Base-by-base conservation (phyloP, 2,888 invertebrate species). In the Tuberolachnus salignus region DNA sequence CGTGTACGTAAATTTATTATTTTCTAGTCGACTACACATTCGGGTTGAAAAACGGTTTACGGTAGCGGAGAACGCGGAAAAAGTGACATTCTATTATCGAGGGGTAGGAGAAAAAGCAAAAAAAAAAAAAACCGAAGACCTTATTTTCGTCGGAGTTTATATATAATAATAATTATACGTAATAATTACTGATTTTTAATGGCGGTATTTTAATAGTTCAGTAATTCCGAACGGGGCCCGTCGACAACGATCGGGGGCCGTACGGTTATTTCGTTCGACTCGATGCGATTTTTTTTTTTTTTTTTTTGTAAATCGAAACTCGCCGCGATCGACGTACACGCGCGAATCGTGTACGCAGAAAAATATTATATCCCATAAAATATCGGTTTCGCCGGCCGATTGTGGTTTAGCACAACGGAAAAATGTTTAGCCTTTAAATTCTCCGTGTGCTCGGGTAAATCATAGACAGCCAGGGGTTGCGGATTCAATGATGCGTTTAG, bases 401-500 rank as follows among this genome's bases (percentile, higher is more conserved):
- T 59, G 23, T 23, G n/a, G n/a, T n/a, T 44, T 23, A 34, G 59
- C 46, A 57, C 46, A 34, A 44, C 19, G 46, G 71, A 23, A 44
- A 67, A 34, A 70, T 19, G 55, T 70, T 70, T 21, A 21, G 57
- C 59, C 21, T 55, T 59, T 72, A 61, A 72, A 49, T 72, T 72
- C 46, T 26, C 13, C 55, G 57, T 23, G 44, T 23, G 44, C 42
- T 57, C 57, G 2, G 55, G 72, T 34, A 61, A 72, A 72, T 73
- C 73, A 53, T 42, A 23, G 42, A 61, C 63, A 10, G 34, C 23
- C 8, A 51, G 49, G n/a, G 42, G 51, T 42, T 9, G 16, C n/a
- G n/a, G 23, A 53, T 23, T 74, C 73, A 74, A 74, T 23, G 73
- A 53, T n/a, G 73, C 73, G 73, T 74, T 64, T 34, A 34, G 34